A percentile compares a stretch with the other conserved stretches of the same genome.
phyloP scores from a whole-genome alignment of 2,113 vertebrate species.

The Natator depressus region DNA sequence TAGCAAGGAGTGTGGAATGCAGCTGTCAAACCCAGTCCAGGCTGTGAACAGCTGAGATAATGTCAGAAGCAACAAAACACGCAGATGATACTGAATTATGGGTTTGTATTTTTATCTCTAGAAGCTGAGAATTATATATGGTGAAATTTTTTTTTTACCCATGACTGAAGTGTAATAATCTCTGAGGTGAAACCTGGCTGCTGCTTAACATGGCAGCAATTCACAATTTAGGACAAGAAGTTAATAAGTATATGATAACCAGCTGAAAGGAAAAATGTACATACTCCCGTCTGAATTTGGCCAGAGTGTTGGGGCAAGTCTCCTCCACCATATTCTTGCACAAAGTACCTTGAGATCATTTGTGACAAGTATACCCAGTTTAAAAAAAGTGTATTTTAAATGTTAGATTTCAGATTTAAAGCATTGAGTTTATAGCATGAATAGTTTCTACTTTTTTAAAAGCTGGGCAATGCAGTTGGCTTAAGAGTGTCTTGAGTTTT shows the following conservation, averaged over 20 bases:
- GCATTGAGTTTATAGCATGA: background rate
- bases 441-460: background rate
- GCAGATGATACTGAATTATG: background rate
- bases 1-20: conserved; percentile 50
- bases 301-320: background rate
- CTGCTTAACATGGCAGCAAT: background rate
- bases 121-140: background rate
- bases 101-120: background rate
- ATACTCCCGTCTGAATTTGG: background rate
- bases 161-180: background rate
- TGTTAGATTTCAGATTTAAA: background rate
- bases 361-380: background rate
- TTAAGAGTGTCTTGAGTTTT: background rate
- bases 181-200: background rate
- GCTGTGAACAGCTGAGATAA: conserved; percentile 59
- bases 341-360: background rate
- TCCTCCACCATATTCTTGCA: background rate
- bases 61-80: background rate
- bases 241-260: background rate
- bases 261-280: background rate
- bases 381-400: background rate
- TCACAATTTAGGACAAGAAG: background rate
- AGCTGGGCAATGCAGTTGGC: background rate
- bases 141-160: background rate
- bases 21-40: conserved; percentile 62